Evolutionary conservation across 2,888 invertebrate genomes (phyloP).

Genomic region (Papilio gigon): DNA sequence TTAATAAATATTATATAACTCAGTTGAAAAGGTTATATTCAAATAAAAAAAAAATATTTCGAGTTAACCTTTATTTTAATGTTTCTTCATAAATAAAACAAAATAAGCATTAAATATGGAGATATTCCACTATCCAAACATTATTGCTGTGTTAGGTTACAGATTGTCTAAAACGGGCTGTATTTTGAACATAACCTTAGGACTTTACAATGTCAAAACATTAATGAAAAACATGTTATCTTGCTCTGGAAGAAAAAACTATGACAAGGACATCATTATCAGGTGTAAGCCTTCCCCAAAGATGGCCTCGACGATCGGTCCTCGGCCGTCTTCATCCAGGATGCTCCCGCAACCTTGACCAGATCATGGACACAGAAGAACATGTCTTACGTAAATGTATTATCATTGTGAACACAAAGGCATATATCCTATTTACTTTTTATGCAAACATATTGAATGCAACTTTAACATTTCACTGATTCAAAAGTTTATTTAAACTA

Average conservation of each 20-base stretch:
- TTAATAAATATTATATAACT: no score
- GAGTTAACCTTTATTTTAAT: conserved; percentile 66
- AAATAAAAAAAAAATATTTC: conserved; percentile 46
- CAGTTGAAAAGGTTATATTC: background rate
- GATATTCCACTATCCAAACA: conserved; percentile 62
- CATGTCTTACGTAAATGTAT: background rate
- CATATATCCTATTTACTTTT: background rate
- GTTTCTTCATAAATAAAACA: conserved; percentile 72
- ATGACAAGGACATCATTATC: no score
- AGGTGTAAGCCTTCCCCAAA: no score
- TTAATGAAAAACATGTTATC: no score
- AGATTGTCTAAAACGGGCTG: conserved; percentile 40
- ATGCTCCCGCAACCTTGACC: no score
- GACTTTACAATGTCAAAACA: background rate
- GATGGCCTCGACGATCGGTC: no score
- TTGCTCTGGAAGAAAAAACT: no score
- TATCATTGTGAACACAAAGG: background rate
- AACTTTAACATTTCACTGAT: background rate
- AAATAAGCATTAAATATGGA: conserved; percentile 67
- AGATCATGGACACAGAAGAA: background rate
- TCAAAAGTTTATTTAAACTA: no score
- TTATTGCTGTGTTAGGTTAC: conserved; percentile 53
- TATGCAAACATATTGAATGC: background rate
- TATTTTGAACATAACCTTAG: background rate
- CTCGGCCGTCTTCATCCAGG: no score